Percentiles rank a stretch among this genome's conserved stretches.
These are phyloP conservation scores for Archocentrus centrarchus DNA, from an alignment of 2,113 vertebrate species.

Conservation along the genomic window DNA sequence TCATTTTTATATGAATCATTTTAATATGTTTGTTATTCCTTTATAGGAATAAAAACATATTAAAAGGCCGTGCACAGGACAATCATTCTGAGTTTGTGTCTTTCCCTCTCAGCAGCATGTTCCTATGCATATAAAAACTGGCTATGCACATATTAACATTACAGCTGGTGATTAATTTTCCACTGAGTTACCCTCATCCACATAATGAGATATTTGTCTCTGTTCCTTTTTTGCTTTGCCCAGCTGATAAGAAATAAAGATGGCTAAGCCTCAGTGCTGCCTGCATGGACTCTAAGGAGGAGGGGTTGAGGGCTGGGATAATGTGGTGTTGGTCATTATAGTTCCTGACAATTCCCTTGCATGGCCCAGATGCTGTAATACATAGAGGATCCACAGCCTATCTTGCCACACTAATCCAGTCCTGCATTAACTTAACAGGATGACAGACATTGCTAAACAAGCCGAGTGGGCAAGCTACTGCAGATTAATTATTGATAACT, in stretches of 20 bases:
- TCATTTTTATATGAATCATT: background rate
- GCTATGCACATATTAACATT: slow-evolving; percentile 5
- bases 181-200: slow-evolving; percentile 32
- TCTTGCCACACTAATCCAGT: slow-evolving; percentile 31
- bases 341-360: slow-evolving; percentile 47
- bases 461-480: slow-evolving; percentile 46
- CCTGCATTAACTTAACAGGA: slow-evolving; percentile 33
- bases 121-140: slow-evolving; percentile 25
- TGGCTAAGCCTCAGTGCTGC: slow-evolving; percentile 30
- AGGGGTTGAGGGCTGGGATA: slow-evolving; percentile 10
- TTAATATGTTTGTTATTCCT: background rate
- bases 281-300: background rate
- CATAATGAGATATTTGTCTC: slow-evolving; percentile 63
- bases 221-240: slow-evolving; percentile 34
- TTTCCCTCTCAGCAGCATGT: background rate
- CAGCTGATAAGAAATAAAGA: slow-evolving; percentile 44
- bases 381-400: background rate
- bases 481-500: slow-evolving; percentile 72
- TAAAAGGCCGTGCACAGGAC: background rate
- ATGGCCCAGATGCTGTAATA: slow-evolving; percentile 43
- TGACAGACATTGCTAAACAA: slow-evolving; percentile 41
- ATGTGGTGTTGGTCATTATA: slow-evolving; percentile 52
- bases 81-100: slow-evolving; percentile 10
- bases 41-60: slow-evolving; percentile 8
- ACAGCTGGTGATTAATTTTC: slow-evolving; percentile 49